A percentile compares a stretch with the other conserved stretches of the same genome.
These are phyloP conservation scores for Phocoena phocoena DNA, from an alignment of 2,113 vertebrate genomes.

Conservation along the genomic window DNA sequence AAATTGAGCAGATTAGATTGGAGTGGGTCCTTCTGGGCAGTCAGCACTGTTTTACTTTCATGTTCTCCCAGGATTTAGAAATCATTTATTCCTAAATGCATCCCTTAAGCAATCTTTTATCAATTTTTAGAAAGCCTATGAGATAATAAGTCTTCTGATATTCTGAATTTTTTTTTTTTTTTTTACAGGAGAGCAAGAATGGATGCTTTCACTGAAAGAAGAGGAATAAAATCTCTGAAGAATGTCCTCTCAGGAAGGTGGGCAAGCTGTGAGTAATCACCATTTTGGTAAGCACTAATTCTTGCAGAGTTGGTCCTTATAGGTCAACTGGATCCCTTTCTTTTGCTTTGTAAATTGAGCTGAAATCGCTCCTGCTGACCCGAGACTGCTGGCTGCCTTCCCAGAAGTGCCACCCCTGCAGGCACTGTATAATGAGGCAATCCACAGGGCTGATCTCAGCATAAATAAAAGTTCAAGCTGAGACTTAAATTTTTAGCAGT, in stretches of 20 bases:
- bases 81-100: neutral
- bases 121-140: neutral
- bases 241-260: conserved; percentile 16
- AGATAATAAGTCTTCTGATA: conserved; percentile 24
- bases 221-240: neutral
- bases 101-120: neutral
- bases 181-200: neutral
- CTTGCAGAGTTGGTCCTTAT: conserved; percentile 44
- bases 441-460: conserved; percentile 69
- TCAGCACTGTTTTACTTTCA: neutral
- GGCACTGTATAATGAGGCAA: conserved; percentile 52
- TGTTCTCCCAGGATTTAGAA: neutral
- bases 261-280: conserved; percentile 51
- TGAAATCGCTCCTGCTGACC: conserved; percentile 57
- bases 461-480: conserved; percentile 65
- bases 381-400: conserved; percentile 47
- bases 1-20: neutral
- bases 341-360: conserved; percentile 54
- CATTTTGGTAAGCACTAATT: conserved; percentile 34
- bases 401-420: conserved; percentile 45
- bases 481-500: conserved; percentile 60
- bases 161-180: neutral
- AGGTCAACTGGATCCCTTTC: conserved; percentile 52
- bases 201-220: neutral
- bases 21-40: neutral